A percentile compares a stretch with the other conserved stretches of the same genome.
phyloP scores from a whole-genome alignment of 2,113 vertebrate genomes.

The Solea senegalensis region DNA sequence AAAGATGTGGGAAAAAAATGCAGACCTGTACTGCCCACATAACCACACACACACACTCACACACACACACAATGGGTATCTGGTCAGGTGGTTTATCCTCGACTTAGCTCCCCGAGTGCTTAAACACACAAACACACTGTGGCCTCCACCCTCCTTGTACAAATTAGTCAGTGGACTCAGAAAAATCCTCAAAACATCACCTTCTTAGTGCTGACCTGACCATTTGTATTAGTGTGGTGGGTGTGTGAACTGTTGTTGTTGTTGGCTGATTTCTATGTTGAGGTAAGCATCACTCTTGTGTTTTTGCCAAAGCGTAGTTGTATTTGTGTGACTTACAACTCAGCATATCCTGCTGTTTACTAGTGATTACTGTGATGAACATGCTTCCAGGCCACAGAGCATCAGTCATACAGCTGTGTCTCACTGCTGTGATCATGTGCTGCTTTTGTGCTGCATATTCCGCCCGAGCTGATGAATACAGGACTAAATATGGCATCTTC shows the following conservation, averaged over 20 bases:
- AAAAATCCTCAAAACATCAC: constrained; percentile 48
- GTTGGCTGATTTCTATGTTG: neutral
- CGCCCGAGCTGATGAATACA: neutral
- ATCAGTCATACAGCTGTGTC: constrained; percentile 52
- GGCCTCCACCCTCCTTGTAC: constrained; percentile 38
- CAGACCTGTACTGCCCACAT: neutral
- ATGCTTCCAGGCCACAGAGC: constrained; percentile 57
- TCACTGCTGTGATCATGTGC: neutral
- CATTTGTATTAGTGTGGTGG: neutral
- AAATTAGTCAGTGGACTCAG: constrained; percentile 61
- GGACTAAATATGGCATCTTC: neutral
- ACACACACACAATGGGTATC: constrained; percentile 33
- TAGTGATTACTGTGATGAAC: constrained; percentile 5
- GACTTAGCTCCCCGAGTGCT: constrained; percentile 42
- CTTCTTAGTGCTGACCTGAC: constrained; percentile 13
- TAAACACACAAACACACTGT: constrained; percentile 28
- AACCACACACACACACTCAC: neutral
- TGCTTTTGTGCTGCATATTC: neutral
- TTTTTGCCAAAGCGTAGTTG: constrained; percentile 11
- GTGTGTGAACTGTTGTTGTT: neutral
- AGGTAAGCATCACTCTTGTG: constrained; percentile 55
- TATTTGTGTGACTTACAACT: neutral
- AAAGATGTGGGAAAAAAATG: no score
- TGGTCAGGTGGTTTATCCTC: constrained; percentile 59
- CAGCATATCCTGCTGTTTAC: constrained; percentile 24